These are phyloP conservation scores for Gisinianus flammeolus DNA, from an alignment of 2,888 invertebrate genomes.

Conservation along the genomic window DNA sequence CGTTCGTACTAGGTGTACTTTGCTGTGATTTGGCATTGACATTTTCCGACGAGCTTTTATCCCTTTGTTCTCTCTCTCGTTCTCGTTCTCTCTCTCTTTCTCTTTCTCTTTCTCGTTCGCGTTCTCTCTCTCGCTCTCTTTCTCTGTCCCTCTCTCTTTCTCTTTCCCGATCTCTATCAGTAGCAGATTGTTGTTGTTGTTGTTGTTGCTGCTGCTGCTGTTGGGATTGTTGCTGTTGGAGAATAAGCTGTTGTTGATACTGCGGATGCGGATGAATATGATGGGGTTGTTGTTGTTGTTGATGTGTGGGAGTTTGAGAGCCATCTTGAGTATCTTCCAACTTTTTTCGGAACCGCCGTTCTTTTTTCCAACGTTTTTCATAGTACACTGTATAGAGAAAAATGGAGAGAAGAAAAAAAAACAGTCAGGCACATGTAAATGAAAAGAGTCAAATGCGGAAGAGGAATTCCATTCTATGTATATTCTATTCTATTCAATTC, in stretches of 20 bases:
- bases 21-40: conserved; percentile 49
- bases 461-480: not conserved
- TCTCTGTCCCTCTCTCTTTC: no score
- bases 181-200: conserved; percentile 25
- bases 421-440: not conserved
- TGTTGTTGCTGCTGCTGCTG: conserved; percentile 50
- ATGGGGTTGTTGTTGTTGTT: conserved; percentile 35
- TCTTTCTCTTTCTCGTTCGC: not conserved
- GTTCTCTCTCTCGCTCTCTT: not conserved
- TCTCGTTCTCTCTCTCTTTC: not conserved
- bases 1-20: conserved; percentile 57
- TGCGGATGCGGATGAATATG: conserved; percentile 41
- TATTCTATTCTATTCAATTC: not conserved
- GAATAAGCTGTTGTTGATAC: conserved; percentile 45
- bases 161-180: conserved; percentile 9
- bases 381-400: conserved; percentile 73
- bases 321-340: conserved; percentile 66
- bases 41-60: conserved; percentile 23
- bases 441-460: not conserved
- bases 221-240: conserved; percentile 46
- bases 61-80: conserved; percentile 1
- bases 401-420: not conserved
- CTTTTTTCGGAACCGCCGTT: conserved; percentile 84
- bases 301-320: conserved; percentile 25
- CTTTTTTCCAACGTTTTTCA: conserved; percentile 88